phyloP scores from a whole-genome alignment of 2,113 vertebrate genomes.

The Sinocyclocheilus maitianheensis region DNA sequence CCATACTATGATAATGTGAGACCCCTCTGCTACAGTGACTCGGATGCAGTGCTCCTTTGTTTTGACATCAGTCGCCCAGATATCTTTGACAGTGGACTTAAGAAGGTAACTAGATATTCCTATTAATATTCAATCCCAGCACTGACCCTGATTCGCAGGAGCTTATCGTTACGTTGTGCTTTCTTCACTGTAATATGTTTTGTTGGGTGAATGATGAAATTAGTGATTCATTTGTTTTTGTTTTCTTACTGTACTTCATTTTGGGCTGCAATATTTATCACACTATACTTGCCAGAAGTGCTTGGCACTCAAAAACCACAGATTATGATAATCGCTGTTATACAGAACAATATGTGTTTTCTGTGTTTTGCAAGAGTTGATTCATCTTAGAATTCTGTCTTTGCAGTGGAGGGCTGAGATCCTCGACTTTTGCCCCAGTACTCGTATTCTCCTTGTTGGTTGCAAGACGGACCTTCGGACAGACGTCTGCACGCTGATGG shows the following conservation, averaged over 20 bases:
- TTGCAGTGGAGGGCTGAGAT: slow-evolving; percentile 92
- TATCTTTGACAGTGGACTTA: slow-evolving; percentile 88
- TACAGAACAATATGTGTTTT: slow-evolving; percentile 3
- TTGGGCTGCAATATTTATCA: slow-evolving; percentile 22
- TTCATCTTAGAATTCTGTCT: slow-evolving; percentile 1
- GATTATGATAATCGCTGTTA: not conserved
- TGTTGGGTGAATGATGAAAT: too few species aligned
- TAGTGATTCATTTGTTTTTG: not conserved
- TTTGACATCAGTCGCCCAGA: slow-evolving; percentile 95
- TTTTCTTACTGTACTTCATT: not conserved
- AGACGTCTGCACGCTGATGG: slow-evolving; percentile 93
- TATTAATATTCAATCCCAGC: not conserved
- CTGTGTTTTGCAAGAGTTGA: not conserved
- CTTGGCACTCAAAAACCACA: slow-evolving; percentile 6
- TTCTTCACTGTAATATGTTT: not conserved
- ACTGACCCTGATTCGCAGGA: not conserved
- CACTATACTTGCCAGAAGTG: slow-evolving; percentile 4
- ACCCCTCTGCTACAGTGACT: slow-evolving; percentile 96
- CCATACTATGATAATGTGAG: slow-evolving; percentile 97
- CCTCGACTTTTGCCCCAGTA: slow-evolving; percentile 90
- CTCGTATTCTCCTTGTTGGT: slow-evolving; percentile 90
- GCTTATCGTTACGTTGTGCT: not conserved
- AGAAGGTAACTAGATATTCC: slow-evolving; percentile 79
- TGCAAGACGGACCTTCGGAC: slow-evolving; percentile 93
- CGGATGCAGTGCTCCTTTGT: slow-evolving; percentile 91